These are phyloP conservation scores for Chloebia gouldiae DNA, from an alignment of 2,113 vertebrate genomes.

Conservation along the genomic window DNA sequence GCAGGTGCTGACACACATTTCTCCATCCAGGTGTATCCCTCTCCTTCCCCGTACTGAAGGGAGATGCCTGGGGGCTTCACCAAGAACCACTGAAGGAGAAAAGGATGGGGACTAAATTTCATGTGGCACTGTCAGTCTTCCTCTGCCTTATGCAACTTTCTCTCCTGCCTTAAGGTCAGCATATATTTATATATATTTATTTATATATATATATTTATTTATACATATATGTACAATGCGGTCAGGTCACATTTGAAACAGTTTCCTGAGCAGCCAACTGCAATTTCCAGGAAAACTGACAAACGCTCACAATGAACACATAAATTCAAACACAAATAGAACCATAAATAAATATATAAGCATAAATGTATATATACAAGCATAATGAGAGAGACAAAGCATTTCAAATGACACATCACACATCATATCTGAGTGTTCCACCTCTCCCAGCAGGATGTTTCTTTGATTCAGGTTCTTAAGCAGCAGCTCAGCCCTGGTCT, in stretches of 20 bases:
- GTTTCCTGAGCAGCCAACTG: neutral
- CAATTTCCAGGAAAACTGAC: neutral
- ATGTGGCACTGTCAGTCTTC: accelerated
- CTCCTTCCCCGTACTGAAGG: neutral
- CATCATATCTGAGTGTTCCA: neutral
- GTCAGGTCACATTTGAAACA: neutral
- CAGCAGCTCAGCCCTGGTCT: neutral
- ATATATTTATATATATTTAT: neutral
- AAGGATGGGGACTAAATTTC: neutral
- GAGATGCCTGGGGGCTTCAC: neutral
- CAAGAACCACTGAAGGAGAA: neutral
- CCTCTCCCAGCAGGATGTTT: neutral
- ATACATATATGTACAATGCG: neutral
- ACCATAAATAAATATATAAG: neutral
- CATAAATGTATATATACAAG: neutral
- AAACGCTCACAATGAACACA: neutral
- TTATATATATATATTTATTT: neutral
- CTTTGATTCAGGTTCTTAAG: neutral
- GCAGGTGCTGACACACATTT: neutral
- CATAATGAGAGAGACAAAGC: neutral
- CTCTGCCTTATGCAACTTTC: neutral
- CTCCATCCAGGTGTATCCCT: neutral
- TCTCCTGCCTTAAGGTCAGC: neutral
- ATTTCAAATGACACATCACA: neutral
- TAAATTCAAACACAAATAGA: neutral